Evolutionary conservation across 2,113 vertebrate species (phyloP).

Genomic region (Mesocricetus auratus): DNA sequence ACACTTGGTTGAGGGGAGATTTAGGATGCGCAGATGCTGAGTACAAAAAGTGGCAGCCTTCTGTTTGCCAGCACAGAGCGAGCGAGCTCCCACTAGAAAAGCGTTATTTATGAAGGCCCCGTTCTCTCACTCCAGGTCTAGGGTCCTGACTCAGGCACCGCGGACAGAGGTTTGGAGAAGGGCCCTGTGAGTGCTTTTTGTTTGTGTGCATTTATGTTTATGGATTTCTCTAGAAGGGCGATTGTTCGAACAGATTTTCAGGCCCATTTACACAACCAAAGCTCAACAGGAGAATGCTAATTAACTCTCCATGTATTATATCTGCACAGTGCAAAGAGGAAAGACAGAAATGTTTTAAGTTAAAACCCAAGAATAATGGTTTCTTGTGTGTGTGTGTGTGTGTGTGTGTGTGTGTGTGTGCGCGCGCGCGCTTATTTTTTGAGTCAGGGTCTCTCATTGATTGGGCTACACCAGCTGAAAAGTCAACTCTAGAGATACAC

Average conservation of each 20-base stretch:
- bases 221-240: constrained; percentile 37
- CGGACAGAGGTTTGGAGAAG: neutral
- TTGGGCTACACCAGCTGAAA: neutral
- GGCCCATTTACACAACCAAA: constrained; percentile 14
- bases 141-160: neutral
- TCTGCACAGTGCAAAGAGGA: neutral
- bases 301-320: neutral
- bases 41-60: constrained; percentile 17
- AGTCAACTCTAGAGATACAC: neutral
- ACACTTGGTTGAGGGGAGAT: neutral
- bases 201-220: constrained; percentile 1
- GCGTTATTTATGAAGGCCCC: neutral
- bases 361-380: neutral
- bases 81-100: constrained; percentile 10
- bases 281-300: neutral
- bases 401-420: neutral
- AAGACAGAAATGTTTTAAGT: neutral
- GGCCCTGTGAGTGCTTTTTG: neutral
- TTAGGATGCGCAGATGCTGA: constrained; percentile 52
- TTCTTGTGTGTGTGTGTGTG: neutral
- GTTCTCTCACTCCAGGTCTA: neutral
- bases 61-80: neutral
- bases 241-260: constrained; percentile 18
- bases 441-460: neutral
- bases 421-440: neutral